Evolutionary conservation across 2,113 vertebrate species (phyloP).

Genomic region (Malaclemys terrapin): DNA sequence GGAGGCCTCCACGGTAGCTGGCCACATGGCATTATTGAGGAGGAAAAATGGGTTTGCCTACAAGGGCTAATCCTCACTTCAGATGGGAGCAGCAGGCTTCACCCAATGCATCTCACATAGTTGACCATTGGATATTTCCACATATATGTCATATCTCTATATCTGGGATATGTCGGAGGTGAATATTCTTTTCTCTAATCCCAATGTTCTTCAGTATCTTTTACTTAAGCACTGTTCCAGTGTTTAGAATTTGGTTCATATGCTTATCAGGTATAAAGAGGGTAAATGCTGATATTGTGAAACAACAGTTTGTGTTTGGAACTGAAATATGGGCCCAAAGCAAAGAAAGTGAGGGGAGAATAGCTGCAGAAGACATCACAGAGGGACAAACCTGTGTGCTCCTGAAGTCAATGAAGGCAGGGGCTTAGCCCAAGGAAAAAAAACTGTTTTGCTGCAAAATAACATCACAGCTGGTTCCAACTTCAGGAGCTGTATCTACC

Average conservation of each 20-base stretch:
- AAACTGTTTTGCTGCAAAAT: constrained; percentile 53
- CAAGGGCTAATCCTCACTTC: background rate
- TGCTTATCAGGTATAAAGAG: background rate
- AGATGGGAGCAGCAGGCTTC: background rate
- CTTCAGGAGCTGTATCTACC: constrained; percentile 37
- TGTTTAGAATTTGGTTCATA: background rate
- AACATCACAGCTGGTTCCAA: constrained; percentile 45
- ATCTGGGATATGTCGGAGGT: background rate
- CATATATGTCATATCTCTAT: background rate
- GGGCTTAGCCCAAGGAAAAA: constrained; percentile 38
- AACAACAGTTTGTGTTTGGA: background rate
- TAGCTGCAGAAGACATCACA: constrained; percentile 26
- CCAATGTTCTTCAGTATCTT: background rate
- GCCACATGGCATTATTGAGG: background rate
- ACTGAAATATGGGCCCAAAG: background rate
- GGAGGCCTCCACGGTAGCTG: background rate
- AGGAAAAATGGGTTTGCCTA: background rate
- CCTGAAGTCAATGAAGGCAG: constrained; percentile 29
- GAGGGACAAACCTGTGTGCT: background rate
- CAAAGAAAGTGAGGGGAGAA: constrained; percentile 24
- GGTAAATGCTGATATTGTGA: background rate
- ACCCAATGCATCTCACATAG: background rate
- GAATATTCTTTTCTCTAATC: background rate
- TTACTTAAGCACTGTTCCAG: background rate
- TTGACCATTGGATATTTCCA: background rate